A percentile compares a stretch with the other conserved stretches of the same genome.
Evolutionary conservation across 1,140 invertebrate genomes (phyloP).

Genomic region (Bombus fervidus): DNA sequence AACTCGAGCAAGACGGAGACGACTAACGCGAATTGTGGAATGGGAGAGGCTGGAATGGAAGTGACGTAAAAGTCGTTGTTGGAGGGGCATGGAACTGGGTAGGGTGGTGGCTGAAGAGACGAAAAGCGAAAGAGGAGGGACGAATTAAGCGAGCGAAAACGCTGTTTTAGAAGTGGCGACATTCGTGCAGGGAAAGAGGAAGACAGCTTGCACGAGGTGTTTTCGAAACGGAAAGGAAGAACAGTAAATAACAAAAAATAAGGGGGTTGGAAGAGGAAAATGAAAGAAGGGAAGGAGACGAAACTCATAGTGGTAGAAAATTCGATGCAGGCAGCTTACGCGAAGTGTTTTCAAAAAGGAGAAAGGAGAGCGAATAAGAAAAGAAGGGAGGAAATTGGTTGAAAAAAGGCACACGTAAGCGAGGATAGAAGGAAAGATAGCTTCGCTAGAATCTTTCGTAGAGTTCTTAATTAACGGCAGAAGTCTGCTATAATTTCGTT

Average conservation of each 20-base stretch:
- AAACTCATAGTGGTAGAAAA: too few species aligned
- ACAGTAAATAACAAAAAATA: too few species aligned
- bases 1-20: conserved; percentile 54
- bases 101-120: neutral
- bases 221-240: neutral
- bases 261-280: neutral
- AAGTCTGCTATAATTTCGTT: conserved; percentile 64
- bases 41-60: conserved; percentile 52
- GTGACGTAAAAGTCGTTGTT: conserved; percentile 56
- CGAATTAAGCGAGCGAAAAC: conserved; percentile 51
- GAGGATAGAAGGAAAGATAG: neutral
- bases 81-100: conserved; percentile 7
- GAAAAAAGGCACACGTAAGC: neutral
- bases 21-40: conserved; percentile 57
- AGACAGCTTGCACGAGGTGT: neutral
- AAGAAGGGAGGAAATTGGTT: neutral
- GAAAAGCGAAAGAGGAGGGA: neutral
- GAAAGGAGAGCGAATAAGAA: neutral
- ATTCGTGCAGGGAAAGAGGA: neutral
- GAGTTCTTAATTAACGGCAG: conserved; percentile 64
- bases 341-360: neutral
- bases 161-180: conserved; percentile 54
- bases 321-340: too few species aligned
- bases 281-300: neutral
- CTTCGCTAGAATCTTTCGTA: conserved; percentile 58